Conservation (phyloP, 2,113 vertebrate genomes). For the Dromiciops gliroides region DNA sequence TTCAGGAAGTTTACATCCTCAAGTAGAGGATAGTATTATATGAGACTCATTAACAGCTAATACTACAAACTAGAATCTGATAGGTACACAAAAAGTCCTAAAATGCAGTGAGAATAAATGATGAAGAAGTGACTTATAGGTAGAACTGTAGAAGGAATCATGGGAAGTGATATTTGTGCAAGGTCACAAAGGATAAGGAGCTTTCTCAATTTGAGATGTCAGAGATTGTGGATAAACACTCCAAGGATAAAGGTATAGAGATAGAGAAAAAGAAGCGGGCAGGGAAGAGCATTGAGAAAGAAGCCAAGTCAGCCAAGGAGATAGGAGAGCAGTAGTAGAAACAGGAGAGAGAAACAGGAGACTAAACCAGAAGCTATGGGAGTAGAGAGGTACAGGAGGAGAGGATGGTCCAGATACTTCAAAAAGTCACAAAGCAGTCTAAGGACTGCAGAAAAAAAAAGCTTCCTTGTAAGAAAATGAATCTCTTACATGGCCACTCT, state of each 20-base stretch:
- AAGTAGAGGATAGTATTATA: not conserved
- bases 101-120: not conserved
- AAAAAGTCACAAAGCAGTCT: not conserved
- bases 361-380: not conserved
- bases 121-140: not conserved
- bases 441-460: not conserved
- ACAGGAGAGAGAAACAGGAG: not conserved
- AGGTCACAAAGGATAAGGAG: not conserved
- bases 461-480: not conserved
- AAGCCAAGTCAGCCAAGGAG: not conserved
- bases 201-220: not conserved
- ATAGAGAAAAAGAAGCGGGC: not conserved
- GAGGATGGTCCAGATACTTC: not conserved
- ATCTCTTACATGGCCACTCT: not conserved
- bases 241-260: not conserved
- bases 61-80: not conserved
- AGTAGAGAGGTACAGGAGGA: not conserved
- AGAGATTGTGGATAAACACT: not conserved
- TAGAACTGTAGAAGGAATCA: not conserved
- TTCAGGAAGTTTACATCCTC: not conserved
- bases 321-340: not conserved
- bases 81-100: not conserved
- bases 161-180: not conserved
- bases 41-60: not conserved
- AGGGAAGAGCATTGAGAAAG: not conserved